Percentiles rank a stretch among this genome's conserved stretches.
phyloP scores from a whole-genome alignment of 2,113 vertebrate species.

The Octodon degus region DNA sequence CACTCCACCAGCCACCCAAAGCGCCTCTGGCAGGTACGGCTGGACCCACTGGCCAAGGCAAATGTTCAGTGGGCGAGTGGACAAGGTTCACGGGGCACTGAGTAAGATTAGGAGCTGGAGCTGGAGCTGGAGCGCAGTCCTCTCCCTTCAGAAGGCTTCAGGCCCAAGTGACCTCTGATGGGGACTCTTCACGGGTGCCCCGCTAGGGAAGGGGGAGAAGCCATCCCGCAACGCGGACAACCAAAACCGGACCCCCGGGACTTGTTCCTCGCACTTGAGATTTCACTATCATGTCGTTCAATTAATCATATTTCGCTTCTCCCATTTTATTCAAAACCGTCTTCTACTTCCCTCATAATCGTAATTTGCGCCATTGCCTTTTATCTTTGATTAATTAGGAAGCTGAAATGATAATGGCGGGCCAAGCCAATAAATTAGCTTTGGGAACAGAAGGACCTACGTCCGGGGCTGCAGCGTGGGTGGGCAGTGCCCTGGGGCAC shows the following conservation, averaged over 20 bases:
- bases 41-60: not conserved
- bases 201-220: not conserved
- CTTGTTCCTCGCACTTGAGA: constrained; percentile 37
- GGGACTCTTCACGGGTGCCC: fast-evolving
- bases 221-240: not conserved
- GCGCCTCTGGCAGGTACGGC: not conserved
- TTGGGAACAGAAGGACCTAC: constrained; percentile 17
- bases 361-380: constrained; percentile 65
- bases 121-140: not conserved
- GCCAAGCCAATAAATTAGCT: constrained; percentile 70
- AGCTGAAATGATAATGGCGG: constrained; percentile 71
- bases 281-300: constrained; percentile 55
- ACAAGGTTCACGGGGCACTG: not conserved
- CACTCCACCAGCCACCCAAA: not conserved
- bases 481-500: not conserved
- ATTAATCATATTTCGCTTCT: constrained; percentile 54
- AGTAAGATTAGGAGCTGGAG: not conserved
- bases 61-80: fast-evolving
- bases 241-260: not conserved
- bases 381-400: constrained; percentile 75
- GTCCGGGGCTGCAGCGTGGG: constrained; percentile 30
- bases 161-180: constrained; percentile 5
- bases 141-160: not conserved
- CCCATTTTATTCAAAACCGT: constrained; percentile 60
- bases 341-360: constrained; percentile 61